Base-by-base conservation (phyloP, 2,888 invertebrate genomes). In the Schizotus pectinicornis region DNA sequence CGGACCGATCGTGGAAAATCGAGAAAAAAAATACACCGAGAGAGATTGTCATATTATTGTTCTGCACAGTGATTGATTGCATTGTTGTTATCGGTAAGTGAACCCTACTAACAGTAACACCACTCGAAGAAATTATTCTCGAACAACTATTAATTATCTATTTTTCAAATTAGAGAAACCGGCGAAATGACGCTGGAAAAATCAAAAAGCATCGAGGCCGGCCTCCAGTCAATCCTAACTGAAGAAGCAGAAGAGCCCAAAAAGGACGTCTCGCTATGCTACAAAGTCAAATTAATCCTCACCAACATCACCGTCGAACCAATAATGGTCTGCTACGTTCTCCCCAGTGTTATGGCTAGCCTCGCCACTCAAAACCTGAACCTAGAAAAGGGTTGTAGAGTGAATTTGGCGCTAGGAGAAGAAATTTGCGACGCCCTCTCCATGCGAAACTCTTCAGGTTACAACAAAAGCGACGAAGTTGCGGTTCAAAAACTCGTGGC, bases 311-410 rank as follows among this genome's bases (percentile, higher is more conserved):
- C 88, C 7, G 87, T 89, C 8, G 89, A 89, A 71, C 89, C 89
- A 0, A 85, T 89, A 76, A 75, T 89, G 50, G 85, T 88, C 0
- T 86, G 86, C 69, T 89, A 87, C 72, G 86, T 89, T 39, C 78
- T 83, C 65, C 81, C 83, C 0, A 81, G 80, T 56, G 80, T 83
- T 1, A 72, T 84, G 34, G 86, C 90, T 1, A 84, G 86, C 14
- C 73, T 92, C 63, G 90, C 91, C 11, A 90, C 90, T 43, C 91
- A 91, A 76, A 92, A 92, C 78, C 81, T 92, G 51, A 90, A 90
- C 74, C 81, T 92, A 73, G 92, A 92, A 77, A 92, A 92, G 78
- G 91, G 92, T 0, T 92, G 92, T 74, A 81, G 91, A 60, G 91
- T 92, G 1, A 92, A 92, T 77, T 82, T 92, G 67, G 81, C 80